Percentiles rank a stretch among this genome's conserved stretches.
Conservation (phyloP, 2,113 vertebrate species). For the Oryctolagus cuniculus region DNA sequence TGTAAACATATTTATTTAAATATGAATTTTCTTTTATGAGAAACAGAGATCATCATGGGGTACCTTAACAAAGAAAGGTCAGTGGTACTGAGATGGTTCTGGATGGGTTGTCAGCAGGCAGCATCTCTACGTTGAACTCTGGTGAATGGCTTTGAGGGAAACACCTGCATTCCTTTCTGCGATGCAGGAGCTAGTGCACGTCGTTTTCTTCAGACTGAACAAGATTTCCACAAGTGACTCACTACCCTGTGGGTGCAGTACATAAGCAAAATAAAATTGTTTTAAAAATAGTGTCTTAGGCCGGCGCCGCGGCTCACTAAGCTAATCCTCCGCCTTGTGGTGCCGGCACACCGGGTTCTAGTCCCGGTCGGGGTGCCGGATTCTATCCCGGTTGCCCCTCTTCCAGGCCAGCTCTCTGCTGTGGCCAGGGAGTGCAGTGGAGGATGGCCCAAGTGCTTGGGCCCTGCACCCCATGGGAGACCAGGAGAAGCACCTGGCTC, state of each 20-base stretch:
- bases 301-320: too few species aligned
- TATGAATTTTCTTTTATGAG: not conserved
- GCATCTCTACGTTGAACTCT: not conserved
- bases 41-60: not conserved
- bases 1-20: too few species aligned
- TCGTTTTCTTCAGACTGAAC: not conserved
- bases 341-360: too few species aligned
- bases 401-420: too few species aligned
- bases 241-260: not conserved
- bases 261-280: not conserved
- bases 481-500: too few species aligned
- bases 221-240: not conserved
- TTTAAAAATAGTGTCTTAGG: not conserved
- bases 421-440: too few species aligned
- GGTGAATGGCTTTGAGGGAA: not conserved
- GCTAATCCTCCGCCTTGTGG: too few species aligned
- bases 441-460: too few species aligned
- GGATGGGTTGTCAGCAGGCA: not conserved
- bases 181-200: not conserved
- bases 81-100: not conserved
- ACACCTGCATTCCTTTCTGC: not conserved
- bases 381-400: too few species aligned
- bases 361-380: too few species aligned
- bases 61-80: not conserved
- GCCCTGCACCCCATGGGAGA: too few species aligned